Conservation (phyloP, 2,113 vertebrate genomes). For the Cyanocitta stelleri region DNA sequence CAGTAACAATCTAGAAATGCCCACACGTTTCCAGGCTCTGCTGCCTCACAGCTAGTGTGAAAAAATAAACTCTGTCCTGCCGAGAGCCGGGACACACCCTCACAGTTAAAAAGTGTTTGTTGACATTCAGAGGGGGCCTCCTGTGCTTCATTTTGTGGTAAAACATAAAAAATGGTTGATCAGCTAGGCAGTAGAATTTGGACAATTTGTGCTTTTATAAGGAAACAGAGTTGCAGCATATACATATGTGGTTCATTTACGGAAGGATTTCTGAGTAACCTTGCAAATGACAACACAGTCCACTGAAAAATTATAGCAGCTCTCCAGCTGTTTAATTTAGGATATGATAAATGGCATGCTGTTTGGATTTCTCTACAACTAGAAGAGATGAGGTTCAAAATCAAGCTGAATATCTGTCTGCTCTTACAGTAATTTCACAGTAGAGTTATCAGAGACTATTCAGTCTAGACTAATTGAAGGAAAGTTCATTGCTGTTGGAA, state of each 20-base stretch:
- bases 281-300: not conserved
- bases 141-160: not conserved
- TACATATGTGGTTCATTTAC: not conserved
- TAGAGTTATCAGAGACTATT: not conserved
- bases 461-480: not conserved
- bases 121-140: not conserved
- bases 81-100: fast-evolving
- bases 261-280: slow-evolving; percentile 26
- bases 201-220: not conserved
- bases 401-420: not conserved
- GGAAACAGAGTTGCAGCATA: not conserved
- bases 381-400: not conserved
- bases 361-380: not conserved
- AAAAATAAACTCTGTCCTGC: not conserved
- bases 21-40: not conserved
- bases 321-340: slow-evolving; percentile 40
- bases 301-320: slow-evolving; percentile 34
- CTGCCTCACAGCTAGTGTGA: not conserved
- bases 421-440: slow-evolving; percentile 3
- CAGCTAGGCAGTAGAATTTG: not conserved
- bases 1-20: not conserved
- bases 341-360: slow-evolving; percentile 27
- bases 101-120: not conserved
- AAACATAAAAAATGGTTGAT: not conserved
- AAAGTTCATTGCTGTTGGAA: not conserved